Evolutionary conservation across 2,888 invertebrate species (phyloP).

Genomic region (Ophion obscuratus): DNA sequence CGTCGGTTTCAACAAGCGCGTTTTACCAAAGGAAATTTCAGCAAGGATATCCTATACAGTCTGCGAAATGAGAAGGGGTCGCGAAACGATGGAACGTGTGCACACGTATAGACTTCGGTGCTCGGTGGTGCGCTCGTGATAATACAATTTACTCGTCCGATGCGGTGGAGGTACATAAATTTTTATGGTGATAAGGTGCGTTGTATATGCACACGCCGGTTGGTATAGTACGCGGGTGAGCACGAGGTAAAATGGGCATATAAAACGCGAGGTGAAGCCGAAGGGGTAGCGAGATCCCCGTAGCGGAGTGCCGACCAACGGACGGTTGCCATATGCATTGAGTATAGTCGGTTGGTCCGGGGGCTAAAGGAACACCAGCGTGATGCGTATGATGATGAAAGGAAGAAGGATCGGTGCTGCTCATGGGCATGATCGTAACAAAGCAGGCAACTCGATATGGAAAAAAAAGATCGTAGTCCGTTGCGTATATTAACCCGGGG

Average conservation of each 20-base stretch:
- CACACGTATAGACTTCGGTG: slow-evolving; percentile 47
- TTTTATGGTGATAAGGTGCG: slow-evolving; percentile 83
- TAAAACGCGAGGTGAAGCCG: slow-evolving; percentile 20
- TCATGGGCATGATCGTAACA: slow-evolving; percentile 78
- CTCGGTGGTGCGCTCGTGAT: slow-evolving; percentile 71
- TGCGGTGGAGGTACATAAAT: slow-evolving; percentile 80
- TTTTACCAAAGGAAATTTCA: slow-evolving; percentile 66
- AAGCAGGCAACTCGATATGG: slow-evolving; percentile 69
- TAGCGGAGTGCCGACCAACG: slow-evolving; percentile 64
- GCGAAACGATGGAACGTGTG: slow-evolving; percentile 52
- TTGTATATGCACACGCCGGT: slow-evolving; percentile 72
- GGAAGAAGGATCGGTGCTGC: slow-evolving; percentile 61
- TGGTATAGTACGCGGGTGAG: slow-evolving; percentile 70
- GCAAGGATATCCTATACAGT: slow-evolving; percentile 47
- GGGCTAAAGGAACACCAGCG: slow-evolving; percentile 55
- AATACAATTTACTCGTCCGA: slow-evolving; percentile 82
- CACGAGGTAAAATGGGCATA: slow-evolving; percentile 48
- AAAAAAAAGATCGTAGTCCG: slow-evolving; percentile 61
- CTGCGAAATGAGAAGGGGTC: slow-evolving; percentile 23
- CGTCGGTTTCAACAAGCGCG: slow-evolving; percentile 55
- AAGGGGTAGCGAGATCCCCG: slow-evolving; percentile 48
- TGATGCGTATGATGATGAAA: slow-evolving; percentile 55
- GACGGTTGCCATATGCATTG: slow-evolving; percentile 73
- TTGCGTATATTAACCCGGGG: slow-evolving; percentile 53
- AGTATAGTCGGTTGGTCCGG: slow-evolving; percentile 71